Evolutionary conservation across 2,888 invertebrate genomes (phyloP).

Genomic region (Thysanoteuthis rhombus): DNA sequence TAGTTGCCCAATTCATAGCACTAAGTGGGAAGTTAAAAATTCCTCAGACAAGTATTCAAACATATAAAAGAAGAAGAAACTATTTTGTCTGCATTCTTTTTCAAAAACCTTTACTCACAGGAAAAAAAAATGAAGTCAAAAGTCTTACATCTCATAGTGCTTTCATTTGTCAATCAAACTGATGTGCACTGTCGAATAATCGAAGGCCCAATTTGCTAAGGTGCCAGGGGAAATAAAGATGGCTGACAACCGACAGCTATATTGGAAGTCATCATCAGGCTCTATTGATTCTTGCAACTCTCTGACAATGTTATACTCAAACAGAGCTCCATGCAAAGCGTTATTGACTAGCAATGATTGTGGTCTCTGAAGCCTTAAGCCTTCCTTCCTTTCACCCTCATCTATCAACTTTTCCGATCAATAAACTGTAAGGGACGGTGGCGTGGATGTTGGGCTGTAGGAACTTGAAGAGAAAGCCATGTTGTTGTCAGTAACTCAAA

Average conservation of each 20-base stretch:
- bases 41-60: no score
- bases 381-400: not conserved
- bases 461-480: not conserved
- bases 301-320: not conserved
- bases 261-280: not conserved
- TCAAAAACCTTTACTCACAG: not conserved
- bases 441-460: not conserved
- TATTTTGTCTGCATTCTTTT: not conserved
- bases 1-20: no score
- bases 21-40: no score
- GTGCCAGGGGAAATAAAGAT: conserved; percentile 12
- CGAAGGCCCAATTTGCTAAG: not conserved
- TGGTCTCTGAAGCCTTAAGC: not conserved
- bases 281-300: not conserved
- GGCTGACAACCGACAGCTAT: not conserved
- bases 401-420: not conserved
- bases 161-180: not conserved
- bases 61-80: not conserved
- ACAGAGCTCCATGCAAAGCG: not conserved
- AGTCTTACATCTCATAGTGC: not conserved
- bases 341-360: not conserved
- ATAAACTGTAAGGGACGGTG: not conserved
- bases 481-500: not conserved
- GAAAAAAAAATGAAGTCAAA: not conserved
- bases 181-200: not conserved